A percentile compares a stretch with the other conserved stretches of the same genome.
Evolutionary conservation across 2,797 vertebrate genomes (phyloP).

Genomic region (Acanthiza pusilla): DNA sequence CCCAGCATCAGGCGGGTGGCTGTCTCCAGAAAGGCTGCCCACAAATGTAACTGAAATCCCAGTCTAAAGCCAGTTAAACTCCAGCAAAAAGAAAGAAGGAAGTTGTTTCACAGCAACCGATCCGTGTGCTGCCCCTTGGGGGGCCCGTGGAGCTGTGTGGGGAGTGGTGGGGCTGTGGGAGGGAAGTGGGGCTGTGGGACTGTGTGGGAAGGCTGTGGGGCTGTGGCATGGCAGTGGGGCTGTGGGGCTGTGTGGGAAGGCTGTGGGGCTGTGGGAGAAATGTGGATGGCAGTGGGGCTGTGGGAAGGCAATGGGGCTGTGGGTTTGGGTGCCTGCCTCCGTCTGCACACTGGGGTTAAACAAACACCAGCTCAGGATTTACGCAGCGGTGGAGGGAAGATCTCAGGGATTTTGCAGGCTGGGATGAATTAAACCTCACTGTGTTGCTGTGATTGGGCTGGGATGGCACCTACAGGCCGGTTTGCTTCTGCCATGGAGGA

Average conservation of each 20-base stretch:
- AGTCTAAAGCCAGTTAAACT: neutral
- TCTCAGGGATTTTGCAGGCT: neutral
- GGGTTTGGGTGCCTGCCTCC: conserved; percentile 13
- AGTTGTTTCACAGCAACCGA: neutral
- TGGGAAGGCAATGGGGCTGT: neutral
- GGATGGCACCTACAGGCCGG: neutral
- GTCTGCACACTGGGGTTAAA: neutral
- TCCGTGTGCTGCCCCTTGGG: neutral
- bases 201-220: neutral
- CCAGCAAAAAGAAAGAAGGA: neutral
- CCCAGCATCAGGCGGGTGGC: neutral
- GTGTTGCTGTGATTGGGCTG: neutral
- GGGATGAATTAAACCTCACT: neutral
- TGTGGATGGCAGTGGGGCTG: neutral
- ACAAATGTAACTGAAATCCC: conserved; percentile 46
- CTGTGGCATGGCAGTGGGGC: neutral
- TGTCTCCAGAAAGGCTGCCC: conserved; percentile 66
- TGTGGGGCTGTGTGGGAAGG: neutral
- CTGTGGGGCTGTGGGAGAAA: neutral
- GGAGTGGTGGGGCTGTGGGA: neutral
- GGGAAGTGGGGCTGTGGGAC: neutral
- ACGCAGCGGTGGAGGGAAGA: neutral
- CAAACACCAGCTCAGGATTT: neutral
- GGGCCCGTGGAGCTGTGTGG: neutral
- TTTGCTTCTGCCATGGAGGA: neutral